Evolutionary conservation across 2,113 vertebrate species (phyloP).

Genomic region (Ondatra zibethicus): DNA sequence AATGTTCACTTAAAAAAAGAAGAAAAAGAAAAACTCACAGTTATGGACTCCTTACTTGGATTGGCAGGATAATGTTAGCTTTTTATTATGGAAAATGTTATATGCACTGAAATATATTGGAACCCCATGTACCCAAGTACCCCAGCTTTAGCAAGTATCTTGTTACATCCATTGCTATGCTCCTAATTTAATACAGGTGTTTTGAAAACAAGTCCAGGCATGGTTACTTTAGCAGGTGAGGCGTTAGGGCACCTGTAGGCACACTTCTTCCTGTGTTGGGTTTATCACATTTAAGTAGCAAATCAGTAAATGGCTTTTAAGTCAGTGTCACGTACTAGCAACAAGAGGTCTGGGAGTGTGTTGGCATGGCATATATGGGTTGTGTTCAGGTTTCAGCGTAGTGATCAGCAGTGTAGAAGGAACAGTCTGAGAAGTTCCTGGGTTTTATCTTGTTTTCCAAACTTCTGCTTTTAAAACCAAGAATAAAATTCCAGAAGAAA

Average conservation of each 20-base stretch:
- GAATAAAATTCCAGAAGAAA: constrained; percentile 36
- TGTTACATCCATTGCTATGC: neutral
- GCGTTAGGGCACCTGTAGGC: neutral
- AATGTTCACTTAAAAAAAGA: too few relatives aligned
- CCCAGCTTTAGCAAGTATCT: neutral
- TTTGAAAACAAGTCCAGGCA: constrained; percentile 38
- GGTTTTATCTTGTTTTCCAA: constrained; percentile 46
- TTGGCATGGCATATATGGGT: neutral
- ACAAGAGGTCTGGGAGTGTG: neutral
- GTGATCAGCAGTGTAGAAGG: constrained; percentile 11
- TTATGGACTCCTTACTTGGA: neutral
- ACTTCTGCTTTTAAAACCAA: constrained; percentile 35
- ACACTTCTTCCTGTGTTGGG: fast-evolving
- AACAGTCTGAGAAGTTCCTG: neutral
- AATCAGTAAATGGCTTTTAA: neutral
- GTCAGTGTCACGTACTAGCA: neutral
- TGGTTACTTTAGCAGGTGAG: neutral
- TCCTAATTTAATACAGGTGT: neutral
- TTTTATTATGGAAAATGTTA: constrained; percentile 14
- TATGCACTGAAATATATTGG: neutral
- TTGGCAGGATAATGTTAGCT: neutral
- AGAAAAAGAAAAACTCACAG: neutral
- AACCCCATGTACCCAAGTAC: neutral
- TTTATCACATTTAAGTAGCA: neutral
- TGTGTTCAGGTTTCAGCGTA: neutral